Conservation (phyloP, 2,113 vertebrate genomes). For the Rhinopomastus cyanomelas region DNA sequence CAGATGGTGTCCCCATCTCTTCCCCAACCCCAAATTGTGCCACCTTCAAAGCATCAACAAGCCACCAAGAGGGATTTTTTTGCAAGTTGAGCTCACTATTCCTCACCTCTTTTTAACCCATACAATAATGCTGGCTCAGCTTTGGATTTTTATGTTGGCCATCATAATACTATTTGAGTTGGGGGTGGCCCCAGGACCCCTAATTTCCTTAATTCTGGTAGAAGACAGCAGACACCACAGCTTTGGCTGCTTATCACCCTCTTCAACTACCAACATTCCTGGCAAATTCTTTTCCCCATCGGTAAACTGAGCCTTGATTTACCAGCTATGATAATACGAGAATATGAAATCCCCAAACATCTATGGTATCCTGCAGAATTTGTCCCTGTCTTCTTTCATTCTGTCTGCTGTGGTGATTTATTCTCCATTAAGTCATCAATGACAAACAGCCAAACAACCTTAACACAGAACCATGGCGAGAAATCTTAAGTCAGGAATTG, state of each 20-base stretch:
- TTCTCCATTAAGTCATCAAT: neutral
- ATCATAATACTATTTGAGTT: neutral
- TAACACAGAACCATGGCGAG: no score
- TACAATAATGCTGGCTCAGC: neutral
- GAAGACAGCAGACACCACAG: neutral
- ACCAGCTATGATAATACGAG: neutral
- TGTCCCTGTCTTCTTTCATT: neutral
- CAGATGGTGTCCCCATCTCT: neutral
- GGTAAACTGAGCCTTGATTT: neutral
- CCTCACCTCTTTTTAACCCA: neutral
- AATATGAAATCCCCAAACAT: neutral
- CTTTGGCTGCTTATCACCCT: neutral
- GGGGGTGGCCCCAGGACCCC: neutral
- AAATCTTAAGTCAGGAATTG: no score
- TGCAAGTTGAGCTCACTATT: neutral
- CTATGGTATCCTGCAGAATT: neutral
- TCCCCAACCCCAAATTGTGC: neutral
- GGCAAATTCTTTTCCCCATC: neutral
- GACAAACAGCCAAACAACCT: neutral
- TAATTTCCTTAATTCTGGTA: neutral
- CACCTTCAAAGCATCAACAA: neutral
- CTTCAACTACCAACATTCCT: neutral
- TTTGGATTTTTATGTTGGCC: neutral
- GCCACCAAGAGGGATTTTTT: neutral
- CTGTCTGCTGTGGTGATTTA: neutral